Percentiles rank a stretch among this genome's conserved stretches.
These are phyloP conservation scores for Excalfactoria chinensis DNA, from an alignment of 2,113 vertebrate genomes.

Conservation along the genomic window DNA sequence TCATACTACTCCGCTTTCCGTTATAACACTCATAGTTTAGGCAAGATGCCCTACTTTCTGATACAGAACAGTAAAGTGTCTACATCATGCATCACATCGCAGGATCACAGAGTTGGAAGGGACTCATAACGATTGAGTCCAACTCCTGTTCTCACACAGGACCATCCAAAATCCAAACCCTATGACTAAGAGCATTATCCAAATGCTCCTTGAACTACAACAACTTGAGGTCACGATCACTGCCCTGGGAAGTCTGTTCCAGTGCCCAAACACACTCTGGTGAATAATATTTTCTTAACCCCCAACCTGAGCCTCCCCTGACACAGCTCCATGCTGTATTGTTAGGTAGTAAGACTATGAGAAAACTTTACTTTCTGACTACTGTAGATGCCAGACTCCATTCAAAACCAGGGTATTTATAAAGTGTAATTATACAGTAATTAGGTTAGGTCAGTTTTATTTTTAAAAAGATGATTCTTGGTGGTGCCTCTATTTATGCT, in stretches of 20 bases:
- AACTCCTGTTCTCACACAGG: background rate
- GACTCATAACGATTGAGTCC: background rate
- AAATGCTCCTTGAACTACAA: background rate
- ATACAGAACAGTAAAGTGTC: background rate
- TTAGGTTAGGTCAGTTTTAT: background rate
- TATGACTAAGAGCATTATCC: background rate
- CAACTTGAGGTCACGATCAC: background rate
- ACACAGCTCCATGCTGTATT: background rate
- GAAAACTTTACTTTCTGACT: background rate
- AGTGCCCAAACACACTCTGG: background rate
- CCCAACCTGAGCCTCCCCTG: background rate
- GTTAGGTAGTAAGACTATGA: background rate
- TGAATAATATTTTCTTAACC: background rate
- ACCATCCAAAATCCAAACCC: background rate
- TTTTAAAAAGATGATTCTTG: background rate
- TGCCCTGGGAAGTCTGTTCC: background rate
- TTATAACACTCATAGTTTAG: background rate
- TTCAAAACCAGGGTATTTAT: background rate
- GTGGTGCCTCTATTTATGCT: background rate
- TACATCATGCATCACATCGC: background rate
- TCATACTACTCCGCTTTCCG: background rate
- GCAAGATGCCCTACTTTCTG: background rate
- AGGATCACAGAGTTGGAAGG: background rate
- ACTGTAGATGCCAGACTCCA: background rate
- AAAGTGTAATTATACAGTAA: background rate